phyloP scores from a whole-genome alignment of 2,797 vertebrate genomes.

The Gallirallus australis region DNA sequence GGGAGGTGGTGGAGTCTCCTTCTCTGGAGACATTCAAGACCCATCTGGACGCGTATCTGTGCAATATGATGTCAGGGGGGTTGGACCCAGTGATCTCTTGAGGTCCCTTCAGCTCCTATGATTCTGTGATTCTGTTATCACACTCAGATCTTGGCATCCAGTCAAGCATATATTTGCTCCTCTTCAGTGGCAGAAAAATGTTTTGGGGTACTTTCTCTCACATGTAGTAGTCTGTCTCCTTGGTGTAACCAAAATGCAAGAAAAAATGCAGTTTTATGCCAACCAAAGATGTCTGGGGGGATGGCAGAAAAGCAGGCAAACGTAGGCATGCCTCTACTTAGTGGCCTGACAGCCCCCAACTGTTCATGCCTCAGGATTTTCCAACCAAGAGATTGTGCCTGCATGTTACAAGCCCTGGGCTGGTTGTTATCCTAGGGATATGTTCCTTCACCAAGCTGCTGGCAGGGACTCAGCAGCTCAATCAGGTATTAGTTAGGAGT shows the following conservation, averaged over 20 bases:
- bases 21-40: too few relatives aligned
- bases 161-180: not conserved
- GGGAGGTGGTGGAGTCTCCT: too few relatives aligned
- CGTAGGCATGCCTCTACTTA: not conserved
- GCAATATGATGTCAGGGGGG: too few relatives aligned
- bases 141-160: not conserved
- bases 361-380: not conserved
- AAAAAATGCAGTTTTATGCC: not conserved
- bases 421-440: not conserved
- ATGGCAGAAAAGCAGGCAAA: not conserved
- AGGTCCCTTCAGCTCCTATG: too few relatives aligned
- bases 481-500: not conserved
- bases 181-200: not conserved
- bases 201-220: accelerated
- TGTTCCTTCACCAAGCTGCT: accelerated
- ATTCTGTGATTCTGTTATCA: not conserved
- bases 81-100: too few relatives aligned
- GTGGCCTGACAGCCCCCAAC: accelerated
- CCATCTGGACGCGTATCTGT: too few relatives aligned
- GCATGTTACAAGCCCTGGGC: not conserved
- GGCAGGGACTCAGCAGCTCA: not conserved
- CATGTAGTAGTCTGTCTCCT: not conserved
- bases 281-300: not conserved
- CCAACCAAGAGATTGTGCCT: not conserved
- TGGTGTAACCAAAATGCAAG: not conserved